Evolutionary conservation across 1,140 invertebrate species (phyloP), one percentile per base, ranked within the genome.

Genomic region (Heliconius nattereri): DNA sequence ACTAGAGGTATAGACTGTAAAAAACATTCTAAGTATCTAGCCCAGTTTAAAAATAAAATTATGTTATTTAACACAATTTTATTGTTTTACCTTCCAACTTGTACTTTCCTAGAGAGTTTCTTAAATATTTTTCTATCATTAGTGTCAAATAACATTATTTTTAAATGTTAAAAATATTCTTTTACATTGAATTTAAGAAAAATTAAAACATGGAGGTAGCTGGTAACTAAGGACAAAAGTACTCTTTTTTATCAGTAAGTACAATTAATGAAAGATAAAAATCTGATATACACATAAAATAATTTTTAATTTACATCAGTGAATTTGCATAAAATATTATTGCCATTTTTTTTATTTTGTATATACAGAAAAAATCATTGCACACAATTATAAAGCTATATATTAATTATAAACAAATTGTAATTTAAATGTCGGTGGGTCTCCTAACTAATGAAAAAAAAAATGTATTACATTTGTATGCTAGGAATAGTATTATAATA

Each of bases 381-480:
- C 78, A 80, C 66, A 72, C 54, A 76, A 72, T 57, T 75, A 71
- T 80, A 80, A 80, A 80, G 78, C 78, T 80, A 75, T 60, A 76
- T 29, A 29, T 66, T 66, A 26, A 29, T 66, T 66, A 11, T n/a
- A 66, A 29, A 57, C 2, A 57, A 29, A 66, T 16, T 29, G 26
- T 29, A 11, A 66, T 66, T 66, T 11, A 66, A 29, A 66, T 66
- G n/a, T 66, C 60, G 60, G 60, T 66, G 60, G 60, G 60, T 60
- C 11, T 23, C n/a, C 57, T 60, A 60, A 60, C 57, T 60, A 60
- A 60, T 60, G 9, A 60, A 23, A 2, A 32, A 26, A 60, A 23
- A 9, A 26, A 60, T n/a, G 26, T 2, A 60, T 60, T 60, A 60
- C 57, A 26, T 45, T 45, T 45, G 40, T 45, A 16, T 66, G 23